These are phyloP conservation scores for Calidris pugnax DNA, from an alignment of 2,113 vertebrate genomes.

Conservation along the genomic window DNA sequence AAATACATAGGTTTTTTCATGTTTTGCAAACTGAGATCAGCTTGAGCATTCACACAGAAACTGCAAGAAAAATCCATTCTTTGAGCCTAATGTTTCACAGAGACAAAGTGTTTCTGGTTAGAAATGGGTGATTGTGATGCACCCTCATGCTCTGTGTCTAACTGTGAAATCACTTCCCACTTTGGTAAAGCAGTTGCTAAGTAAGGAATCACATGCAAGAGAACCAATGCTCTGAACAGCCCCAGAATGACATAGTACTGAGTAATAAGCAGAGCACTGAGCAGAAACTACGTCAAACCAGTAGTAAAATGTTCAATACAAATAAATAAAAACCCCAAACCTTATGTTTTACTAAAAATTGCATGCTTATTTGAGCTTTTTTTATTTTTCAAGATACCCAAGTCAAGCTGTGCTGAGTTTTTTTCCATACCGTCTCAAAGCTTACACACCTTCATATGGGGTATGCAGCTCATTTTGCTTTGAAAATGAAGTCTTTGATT, in stretches of 20 bases:
- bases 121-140: not conserved
- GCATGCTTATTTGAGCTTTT: not conserved
- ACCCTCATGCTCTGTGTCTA: not conserved
- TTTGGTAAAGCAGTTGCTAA: not conserved
- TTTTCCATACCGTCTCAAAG: not conserved
- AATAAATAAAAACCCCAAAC: not conserved
- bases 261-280: not conserved
- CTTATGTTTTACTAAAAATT: not conserved
- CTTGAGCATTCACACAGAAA: not conserved
- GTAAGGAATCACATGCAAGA: not conserved
- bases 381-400: not conserved
- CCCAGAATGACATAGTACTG: not conserved
- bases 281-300: not conserved
- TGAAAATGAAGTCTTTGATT: not conserved
- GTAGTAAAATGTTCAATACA: not conserved
- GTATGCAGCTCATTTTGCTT: not conserved
- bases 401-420: not conserved
- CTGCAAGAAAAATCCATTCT: not conserved
- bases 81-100: not conserved
- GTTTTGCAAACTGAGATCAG: not conserved
- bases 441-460: not conserved
- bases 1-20: not conserved
- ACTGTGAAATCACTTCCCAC: not conserved
- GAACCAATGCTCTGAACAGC: not conserved
- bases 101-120: not conserved